Percentiles rank a stretch among this genome's conserved stretches.
These are phyloP conservation scores for Ditylenchus weischeri DNA, from an alignment of 2,888 invertebrate species.

Conservation along the genomic window DNA sequence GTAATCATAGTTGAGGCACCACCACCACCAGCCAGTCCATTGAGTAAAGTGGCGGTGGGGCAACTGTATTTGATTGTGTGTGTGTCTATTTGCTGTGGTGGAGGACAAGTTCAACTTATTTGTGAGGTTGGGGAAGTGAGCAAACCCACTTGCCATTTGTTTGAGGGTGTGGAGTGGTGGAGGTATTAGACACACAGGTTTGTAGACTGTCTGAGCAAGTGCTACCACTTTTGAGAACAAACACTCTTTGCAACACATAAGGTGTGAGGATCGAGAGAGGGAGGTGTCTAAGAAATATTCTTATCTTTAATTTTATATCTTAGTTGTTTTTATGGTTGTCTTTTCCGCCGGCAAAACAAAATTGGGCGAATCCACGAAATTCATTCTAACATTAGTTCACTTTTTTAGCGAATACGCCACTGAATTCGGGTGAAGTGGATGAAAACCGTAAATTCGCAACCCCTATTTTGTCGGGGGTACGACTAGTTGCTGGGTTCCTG, in stretches of 20 bases:
- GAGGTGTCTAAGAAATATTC: no score
- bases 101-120: constrained; percentile 1
- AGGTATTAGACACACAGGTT: background rate
- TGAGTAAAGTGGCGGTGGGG: constrained; percentile 6
- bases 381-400: no score
- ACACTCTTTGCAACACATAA: constrained; percentile 4
- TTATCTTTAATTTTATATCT: no score
- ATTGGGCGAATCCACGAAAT: no score
- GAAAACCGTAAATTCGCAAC: no score
- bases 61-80: constrained; percentile 6
- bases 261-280: background rate
- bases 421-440: no score
- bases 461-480: no score
- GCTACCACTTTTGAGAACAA: background rate
- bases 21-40: background rate
- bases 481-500: no score
- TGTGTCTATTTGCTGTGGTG: constrained; percentile 5
- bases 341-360: no score
- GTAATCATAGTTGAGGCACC: constrained; percentile 3
- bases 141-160: background rate
- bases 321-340: no score
- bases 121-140: background rate
- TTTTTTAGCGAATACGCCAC: no score
- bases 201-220: constrained; percentile 4
- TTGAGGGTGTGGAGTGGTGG: no score